A percentile compares a stretch with the other conserved stretches of the same genome.
Evolutionary conservation across 1,140 invertebrate species (phyloP).

Genomic region (Bombus balteatus): DNA sequence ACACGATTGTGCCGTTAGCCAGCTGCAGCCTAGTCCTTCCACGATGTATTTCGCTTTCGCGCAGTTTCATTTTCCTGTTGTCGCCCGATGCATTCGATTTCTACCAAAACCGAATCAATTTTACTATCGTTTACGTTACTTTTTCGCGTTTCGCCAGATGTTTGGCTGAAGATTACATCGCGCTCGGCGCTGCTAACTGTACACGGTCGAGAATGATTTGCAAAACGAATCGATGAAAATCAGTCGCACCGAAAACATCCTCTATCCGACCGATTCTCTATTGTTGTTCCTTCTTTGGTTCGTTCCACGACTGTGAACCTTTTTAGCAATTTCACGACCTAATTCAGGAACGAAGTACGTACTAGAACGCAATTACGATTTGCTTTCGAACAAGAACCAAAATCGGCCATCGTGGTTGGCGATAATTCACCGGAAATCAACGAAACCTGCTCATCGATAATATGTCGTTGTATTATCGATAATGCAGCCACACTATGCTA

Average conservation of each 20-base stretch:
- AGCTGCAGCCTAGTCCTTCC: neutral
- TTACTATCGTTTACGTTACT: neutral
- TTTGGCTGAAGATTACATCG: neutral
- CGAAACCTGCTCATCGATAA: constrained; percentile 48
- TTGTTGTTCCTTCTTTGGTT: neutral
- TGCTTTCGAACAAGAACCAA: neutral
- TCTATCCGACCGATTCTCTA: neutral
- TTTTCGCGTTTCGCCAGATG: neutral
- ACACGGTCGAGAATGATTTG: too few relatives aligned
- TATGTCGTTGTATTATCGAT: constrained; percentile 43
- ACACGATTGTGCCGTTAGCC: neutral
- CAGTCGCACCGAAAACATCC: neutral
- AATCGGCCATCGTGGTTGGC: constrained; percentile 4
- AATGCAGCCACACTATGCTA: neutral
- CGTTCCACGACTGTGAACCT: neutral
- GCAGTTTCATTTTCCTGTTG: neutral
- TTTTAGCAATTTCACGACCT: constrained; percentile 1
- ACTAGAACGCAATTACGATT: constrained; percentile 24
- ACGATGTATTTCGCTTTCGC: neutral
- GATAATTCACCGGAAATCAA: constrained; percentile 51
- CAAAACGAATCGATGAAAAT: neutral
- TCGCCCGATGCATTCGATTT: neutral
- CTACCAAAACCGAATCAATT: neutral
- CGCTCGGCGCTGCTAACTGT: neutral
- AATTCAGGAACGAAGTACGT: neutral